Evolutionary conservation across 2,113 vertebrate species (phyloP).

Genomic region (Spizaetus ornatus): DNA sequence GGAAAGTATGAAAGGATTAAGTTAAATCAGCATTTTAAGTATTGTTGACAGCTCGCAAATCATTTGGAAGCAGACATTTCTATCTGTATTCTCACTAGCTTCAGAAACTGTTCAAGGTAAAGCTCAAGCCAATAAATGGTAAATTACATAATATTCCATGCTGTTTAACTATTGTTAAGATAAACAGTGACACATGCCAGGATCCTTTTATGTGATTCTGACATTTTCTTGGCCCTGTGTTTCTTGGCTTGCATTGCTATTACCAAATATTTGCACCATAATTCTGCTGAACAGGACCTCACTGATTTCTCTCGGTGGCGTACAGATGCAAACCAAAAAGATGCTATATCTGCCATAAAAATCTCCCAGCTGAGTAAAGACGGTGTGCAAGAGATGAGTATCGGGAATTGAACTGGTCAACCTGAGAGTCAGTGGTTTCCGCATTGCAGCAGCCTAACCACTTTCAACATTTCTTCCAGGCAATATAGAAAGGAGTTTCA

Average conservation of each 20-base stretch:
- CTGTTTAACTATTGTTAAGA: not conserved
- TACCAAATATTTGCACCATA: not conserved
- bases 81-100: not conserved
- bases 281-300: not conserved
- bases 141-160: not conserved
- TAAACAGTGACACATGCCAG: not conserved
- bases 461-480: not conserved
- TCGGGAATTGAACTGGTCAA: not conserved
- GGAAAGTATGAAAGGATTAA: not conserved
- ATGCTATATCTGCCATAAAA: not conserved
- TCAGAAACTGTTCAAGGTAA: not conserved
- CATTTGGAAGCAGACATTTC: not conserved
- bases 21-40: not conserved
- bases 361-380: not conserved
- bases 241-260: not conserved
- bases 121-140: not conserved
- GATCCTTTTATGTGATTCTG: not conserved
- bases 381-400: fast-evolving
- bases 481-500: not conserved
- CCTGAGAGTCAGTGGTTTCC: not conserved
- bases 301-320: fast-evolving
- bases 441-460: fast-evolving
- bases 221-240: not conserved
- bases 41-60: not conserved
- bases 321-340: not conserved